Base-by-base conservation (phyloP, 2,797 vertebrate genomes). In the Gila robusta region DNA sequence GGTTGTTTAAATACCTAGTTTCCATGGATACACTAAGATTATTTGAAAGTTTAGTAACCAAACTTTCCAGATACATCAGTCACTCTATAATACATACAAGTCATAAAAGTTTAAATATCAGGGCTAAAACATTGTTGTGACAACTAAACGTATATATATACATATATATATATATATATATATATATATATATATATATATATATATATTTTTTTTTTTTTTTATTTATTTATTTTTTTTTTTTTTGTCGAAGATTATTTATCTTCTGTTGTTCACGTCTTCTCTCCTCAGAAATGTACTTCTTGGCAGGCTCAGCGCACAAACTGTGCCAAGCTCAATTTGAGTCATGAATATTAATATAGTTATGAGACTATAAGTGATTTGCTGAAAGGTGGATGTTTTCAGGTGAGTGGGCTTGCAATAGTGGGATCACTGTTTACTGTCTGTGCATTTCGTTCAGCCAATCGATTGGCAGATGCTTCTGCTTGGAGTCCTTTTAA, bases 311-410 rank as follows among this genome's bases (percentile, higher is more conserved):
- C 28, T 69, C 26, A 44, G 32, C 0, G 2, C 44, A 70, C 79
- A 81, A 81, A 37, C 26, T 70, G 44, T 44, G 26, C 49, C 26
- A 66, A 62, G 37, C 82, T 52, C 4, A 3, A 32, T 19, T 83
- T 26, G 26, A 54, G 54, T 83, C 19, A 66, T 74, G 39, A 49
- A 77, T 84, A 84, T 84, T 84, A 35, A 83, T 77, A 64, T 17
- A 2, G 26, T 39, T 35, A 76, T 26, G 28, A 37, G 28, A 49
- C 5, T 35, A 35, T 37, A 26, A 74, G 70, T 67, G 56, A 66
- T 66, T 84, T 62, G 35, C 44, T 72, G 39, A 66, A 64, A 76
- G 71, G 21, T 64, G 41, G 32, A 83, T 64, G 54, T 76, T 83
- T 56, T 62, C 64, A 64, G 19, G 78, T 44, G n/a, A 80, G 41